Base-by-base conservation (phyloP, 2,797 vertebrate genomes). In the Chiloscyllium punctatum region DNA sequence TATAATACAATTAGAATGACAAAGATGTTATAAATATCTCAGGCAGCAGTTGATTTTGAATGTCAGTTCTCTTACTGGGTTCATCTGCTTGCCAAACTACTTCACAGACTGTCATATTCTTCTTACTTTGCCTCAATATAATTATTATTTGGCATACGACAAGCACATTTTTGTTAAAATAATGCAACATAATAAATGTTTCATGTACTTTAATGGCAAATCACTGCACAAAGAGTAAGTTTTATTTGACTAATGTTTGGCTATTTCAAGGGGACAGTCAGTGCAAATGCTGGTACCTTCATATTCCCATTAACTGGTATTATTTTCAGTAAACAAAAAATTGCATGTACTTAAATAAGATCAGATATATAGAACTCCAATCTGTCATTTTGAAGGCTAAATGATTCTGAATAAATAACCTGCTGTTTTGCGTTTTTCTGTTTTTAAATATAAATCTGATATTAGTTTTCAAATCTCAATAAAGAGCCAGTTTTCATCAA, bases 391-490 rank as follows among this genome's bases (percentile, higher is more conserved):
- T 94, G 23, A 8, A 94, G n/a, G 53, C 91, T 33, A 25, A 68
- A 15, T 48, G 7, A 69, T 94, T 42, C 33, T 42, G 66, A 69
- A 37, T 48, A 48, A 69, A 94, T 5, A 13, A 48, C 18, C 30
- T 69, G 91, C 37, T 48, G 62, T 42, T 71, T 71, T 71, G 96
- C 97, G 96, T 97, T 97, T 94, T 94, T 94, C 96, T 97, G 96
- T 97, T 97, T 97, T 97, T 97, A 97, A 97, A 95, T 77, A 25
- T 79, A 84, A 95, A 94, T 69, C 87, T 79, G 96, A 96, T 96
- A 96, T 95, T 96, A 96, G 96, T 96, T 97, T 96, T 96, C 77
- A 96, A 90, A 2, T 96, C 84, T 96, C 96, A 95, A 92, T 84
- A 95, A 96, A 96, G 74, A 33, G 90, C 95, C 96, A 95, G 96